A percentile compares a stretch with the other conserved stretches of the same genome.
Conservation (phyloP, 1,140 invertebrate genomes). For the Oreohelix idahoensis region DNA sequence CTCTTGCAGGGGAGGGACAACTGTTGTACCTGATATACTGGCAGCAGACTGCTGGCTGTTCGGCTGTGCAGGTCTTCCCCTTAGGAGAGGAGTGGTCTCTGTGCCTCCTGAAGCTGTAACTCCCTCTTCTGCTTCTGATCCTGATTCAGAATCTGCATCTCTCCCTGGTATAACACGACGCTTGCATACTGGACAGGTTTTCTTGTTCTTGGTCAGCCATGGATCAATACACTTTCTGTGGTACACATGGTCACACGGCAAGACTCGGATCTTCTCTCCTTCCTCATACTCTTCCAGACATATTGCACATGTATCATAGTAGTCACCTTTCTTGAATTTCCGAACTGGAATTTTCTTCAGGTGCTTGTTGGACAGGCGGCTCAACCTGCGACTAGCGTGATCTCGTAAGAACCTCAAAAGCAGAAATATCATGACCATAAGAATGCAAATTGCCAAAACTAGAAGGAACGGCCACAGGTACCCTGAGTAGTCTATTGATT, state of each 20-base stretch:
- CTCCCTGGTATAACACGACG: conserved; percentile 86
- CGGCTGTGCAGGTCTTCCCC: conserved; percentile 36
- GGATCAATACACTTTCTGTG: conserved; percentile 98
- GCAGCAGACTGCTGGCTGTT: background rate
- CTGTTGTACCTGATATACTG: background rate
- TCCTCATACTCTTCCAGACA: too few species aligned
- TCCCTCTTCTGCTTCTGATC: conserved; percentile 57
- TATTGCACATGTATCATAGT: too few species aligned
- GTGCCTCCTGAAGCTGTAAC: conserved; percentile 19
- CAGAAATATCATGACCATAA: conserved; percentile 87
- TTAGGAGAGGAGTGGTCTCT: conserved; percentile 63
- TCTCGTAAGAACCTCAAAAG: conserved; percentile 77
- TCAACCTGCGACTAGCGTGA: conserved; percentile 82
- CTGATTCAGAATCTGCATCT: conserved; percentile 56
- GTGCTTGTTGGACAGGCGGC: conserved; percentile 87
- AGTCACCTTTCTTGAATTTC: conserved; percentile 86
- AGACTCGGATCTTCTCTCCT: too few species aligned
- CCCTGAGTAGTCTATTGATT: conserved; percentile 82
- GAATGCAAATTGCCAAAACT: conserved; percentile 89
- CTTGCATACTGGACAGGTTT: conserved; percentile 98
- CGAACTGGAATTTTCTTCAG: conserved; percentile 92
- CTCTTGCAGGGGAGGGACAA: background rate
- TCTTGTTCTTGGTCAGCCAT: conserved; percentile 95
- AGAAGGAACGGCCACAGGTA: conserved; percentile 91
- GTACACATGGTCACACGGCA: too few species aligned